Evolutionary conservation across 2,888 invertebrate genomes (phyloP), one percentile per base, ranked within the genome.

Genomic region (Sphaerophoria rueppellii): DNA sequence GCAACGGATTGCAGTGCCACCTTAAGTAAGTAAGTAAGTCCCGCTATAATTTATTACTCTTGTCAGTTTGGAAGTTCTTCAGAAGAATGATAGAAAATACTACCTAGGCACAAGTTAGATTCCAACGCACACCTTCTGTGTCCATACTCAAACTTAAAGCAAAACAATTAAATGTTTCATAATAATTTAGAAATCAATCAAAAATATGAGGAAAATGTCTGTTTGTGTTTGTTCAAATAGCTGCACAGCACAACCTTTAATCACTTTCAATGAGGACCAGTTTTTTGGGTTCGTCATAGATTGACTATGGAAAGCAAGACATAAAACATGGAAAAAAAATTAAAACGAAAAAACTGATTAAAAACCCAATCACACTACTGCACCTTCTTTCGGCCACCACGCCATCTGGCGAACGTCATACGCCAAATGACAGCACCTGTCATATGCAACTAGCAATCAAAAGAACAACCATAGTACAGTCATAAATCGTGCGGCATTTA

Each of bases 401-500:
- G 74, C 69, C 82, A 79, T 83, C 70, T 79, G 74, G 74, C 67
- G 55, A 40, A 46, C 48, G 63, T 63, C 57, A 52, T 65, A 65
- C 35, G 43, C 52, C 67, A 52, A 73, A 58, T 78, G 82, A 82
- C 79, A 79, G 83, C 74, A 83, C 74, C 75, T 83, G 83, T 79
- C 83, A 83, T 83, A 79, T 83, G 74, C 75, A 79, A 60, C 83
- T 46, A 46, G 61, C 61, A 61, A 69, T 65, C 63, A 76, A 72
- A 76, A 72, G 72, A 52, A 63, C 55, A 16, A 67, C 24, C 24
- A 24, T 24, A 24, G 24, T 24, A 40, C 61, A 82, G 77, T 72
- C n/a, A 58, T 54, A 61, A 54, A 63, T 74, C 69, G 69, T 73
- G 61, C 60, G 46, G 74, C 69, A 74, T 78, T 40, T 63, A 55